Conservation (phyloP, 2,888 invertebrate genomes). For the Notocelia uddmanniana region DNA sequence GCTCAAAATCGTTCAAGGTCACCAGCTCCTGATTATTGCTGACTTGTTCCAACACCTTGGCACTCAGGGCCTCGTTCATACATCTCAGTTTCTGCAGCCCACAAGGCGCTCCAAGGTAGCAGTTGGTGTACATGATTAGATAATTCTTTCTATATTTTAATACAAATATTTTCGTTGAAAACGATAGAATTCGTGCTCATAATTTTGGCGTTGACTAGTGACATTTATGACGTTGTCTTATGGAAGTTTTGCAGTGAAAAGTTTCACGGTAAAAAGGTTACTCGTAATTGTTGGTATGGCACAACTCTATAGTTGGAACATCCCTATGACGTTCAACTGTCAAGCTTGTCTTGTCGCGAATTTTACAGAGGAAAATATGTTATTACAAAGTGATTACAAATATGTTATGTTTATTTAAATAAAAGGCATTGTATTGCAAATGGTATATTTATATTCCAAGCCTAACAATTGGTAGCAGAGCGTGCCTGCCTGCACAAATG, state of each 20-base stretch:
- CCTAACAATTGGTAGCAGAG: too few relatives aligned
- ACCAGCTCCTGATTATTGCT: slow-evolving; percentile 72
- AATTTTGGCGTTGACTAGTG: slow-evolving; percentile 18
- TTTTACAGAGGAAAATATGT: too few relatives aligned
- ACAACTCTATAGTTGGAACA: too few relatives aligned
- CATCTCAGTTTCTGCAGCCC: slow-evolving; percentile 58
- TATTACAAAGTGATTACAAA: too few relatives aligned
- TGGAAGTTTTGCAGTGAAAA: not conserved
- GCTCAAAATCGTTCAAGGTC: slow-evolving; percentile 70
- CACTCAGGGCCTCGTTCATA: slow-evolving; percentile 65
- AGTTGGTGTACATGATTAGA: slow-evolving; percentile 59
- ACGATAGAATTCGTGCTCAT: not conserved
- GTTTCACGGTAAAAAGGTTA: too few relatives aligned
- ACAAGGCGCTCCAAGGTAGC: slow-evolving; percentile 62
- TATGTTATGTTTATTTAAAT: too few relatives aligned
- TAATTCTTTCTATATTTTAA: slow-evolving; percentile 25
- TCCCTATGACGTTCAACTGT: too few relatives aligned
- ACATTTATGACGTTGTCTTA: not conserved
- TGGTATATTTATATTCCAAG: too few relatives aligned
- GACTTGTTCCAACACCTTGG: slow-evolving; percentile 69
- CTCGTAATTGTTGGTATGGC: too few relatives aligned
- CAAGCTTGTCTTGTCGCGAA: too few relatives aligned
- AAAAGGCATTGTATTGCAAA: too few relatives aligned
- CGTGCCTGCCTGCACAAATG: too few relatives aligned
- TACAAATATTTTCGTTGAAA: not conserved